Percentiles rank a stretch among this genome's conserved stretches.
Conservation (phyloP, 2,113 vertebrate species). For the Amphilophus citrinellus region DNA sequence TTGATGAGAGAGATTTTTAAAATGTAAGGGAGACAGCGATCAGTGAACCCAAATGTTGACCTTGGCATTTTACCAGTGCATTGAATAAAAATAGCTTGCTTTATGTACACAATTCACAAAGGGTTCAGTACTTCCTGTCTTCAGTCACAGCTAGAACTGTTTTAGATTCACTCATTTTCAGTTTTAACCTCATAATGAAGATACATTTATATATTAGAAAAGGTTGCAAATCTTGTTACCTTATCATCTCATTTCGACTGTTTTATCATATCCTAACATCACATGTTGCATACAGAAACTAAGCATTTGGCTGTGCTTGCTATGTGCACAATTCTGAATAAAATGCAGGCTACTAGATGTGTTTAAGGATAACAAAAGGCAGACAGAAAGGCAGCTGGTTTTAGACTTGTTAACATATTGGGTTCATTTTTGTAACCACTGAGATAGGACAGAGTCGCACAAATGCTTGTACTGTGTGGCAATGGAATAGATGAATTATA, state of each 20-base stretch:
- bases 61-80: background rate
- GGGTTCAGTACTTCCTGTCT: background rate
- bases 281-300: background rate
- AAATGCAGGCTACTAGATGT: background rate
- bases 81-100: background rate
- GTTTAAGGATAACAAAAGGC: slow-evolving; percentile 6
- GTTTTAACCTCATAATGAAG: background rate
- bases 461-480: slow-evolving; percentile 20
- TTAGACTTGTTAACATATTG: background rate
- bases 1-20: slow-evolving; percentile 2
- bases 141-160: background rate
- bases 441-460: background rate
- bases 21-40: background rate
- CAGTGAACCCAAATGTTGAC: background rate
- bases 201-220: background rate
- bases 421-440: background rate
- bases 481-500: slow-evolving; percentile 36
- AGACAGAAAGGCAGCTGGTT: background rate
- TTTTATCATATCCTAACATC: background rate
- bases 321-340: background rate
- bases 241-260: background rate
- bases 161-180: background rate
- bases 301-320: background rate
- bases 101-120: background rate
- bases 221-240: background rate